Evolutionary conservation across 1,140 invertebrate species (phyloP).

Genomic region (Megalonaias nervosa): DNA sequence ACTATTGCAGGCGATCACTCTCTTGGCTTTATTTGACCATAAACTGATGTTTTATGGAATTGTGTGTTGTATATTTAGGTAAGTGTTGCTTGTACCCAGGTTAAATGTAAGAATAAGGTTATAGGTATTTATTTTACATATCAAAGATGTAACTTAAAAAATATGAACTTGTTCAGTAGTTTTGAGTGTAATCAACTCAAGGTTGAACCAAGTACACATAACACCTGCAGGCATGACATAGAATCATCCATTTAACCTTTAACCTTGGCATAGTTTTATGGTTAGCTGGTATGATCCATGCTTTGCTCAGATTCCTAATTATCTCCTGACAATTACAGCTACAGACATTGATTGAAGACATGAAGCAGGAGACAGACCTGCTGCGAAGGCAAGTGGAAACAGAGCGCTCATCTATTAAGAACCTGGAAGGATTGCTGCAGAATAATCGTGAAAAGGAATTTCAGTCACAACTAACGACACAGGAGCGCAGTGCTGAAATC

Average conservation of each 20-base stretch:
- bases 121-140: too few species aligned
- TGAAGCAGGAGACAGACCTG: constrained; percentile 64
- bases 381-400: constrained; percentile 61
- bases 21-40: too few species aligned
- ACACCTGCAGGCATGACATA: neutral
- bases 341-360: constrained; percentile 60
- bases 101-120: too few species aligned
- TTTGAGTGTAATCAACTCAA: too few species aligned
- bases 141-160: too few species aligned
- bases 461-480: constrained; percentile 62
- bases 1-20: too few species aligned
- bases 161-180: too few species aligned
- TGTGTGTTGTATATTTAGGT: too few species aligned
- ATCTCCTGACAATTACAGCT: constrained; percentile 47
- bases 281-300: neutral
- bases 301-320: neutral
- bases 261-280: neutral
- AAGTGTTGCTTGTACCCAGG: too few species aligned
- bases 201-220: too few species aligned
- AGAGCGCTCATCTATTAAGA: constrained; percentile 61
- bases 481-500: constrained; percentile 70
- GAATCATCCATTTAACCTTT: neutral
- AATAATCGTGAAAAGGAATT: constrained; percentile 70
- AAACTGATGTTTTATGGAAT: too few species aligned
- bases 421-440: constrained; percentile 68